Evolutionary conservation across 2,888 invertebrate species (phyloP), one percentile per base, ranked within the genome.

Genomic region (Lissocephala sabroskyi): DNA sequence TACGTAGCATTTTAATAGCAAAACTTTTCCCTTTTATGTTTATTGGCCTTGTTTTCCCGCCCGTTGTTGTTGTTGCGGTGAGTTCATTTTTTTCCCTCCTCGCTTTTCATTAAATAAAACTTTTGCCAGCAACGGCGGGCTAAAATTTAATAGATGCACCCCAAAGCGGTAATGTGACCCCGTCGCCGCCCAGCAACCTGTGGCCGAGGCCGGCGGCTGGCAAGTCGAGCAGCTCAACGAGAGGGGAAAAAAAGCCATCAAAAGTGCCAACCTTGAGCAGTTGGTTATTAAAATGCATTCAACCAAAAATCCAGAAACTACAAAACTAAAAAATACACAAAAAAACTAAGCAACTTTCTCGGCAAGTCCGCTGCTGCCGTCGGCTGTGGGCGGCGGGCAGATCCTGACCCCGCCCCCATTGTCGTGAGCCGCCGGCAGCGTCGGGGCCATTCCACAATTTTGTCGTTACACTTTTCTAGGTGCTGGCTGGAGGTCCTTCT

Each of bases 31-130:
- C 76, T 75, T 68, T 75, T 71, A 62, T 59, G 71, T 56, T 56
- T 70, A 66, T 65, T 59, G 59, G 52, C 49, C 54, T 63, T 54
- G 53, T 54, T 26, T 23, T n/a, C n/a, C n/a, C n/a, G n/a, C n/a
- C n/a, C 10, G 29, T 56, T 49, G 39, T 44, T 54, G 51, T 23
- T 40, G 50, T 18, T 49, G 44, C 39, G 37, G 47, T 29, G 28
- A 36, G 54, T 16, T 46, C 43, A 18, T 2, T 50, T 43, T 51
- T 49, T 44, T 40, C 56, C 51, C 51, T 40, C 47, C 52, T 2
- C 79, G 79, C 68, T 78, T 68, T 68, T 68, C 79, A 79, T 70
- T 76, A 70, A 79, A 76, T 68, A 67, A 70, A 70, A 79, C 65
- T 70, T 79, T 73, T 23, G 54, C 77, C 58, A 62, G 49, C 67